These are phyloP conservation scores for Tenthredo notha DNA, from an alignment of 2,888 invertebrate genomes.

Conservation along the genomic window DNA sequence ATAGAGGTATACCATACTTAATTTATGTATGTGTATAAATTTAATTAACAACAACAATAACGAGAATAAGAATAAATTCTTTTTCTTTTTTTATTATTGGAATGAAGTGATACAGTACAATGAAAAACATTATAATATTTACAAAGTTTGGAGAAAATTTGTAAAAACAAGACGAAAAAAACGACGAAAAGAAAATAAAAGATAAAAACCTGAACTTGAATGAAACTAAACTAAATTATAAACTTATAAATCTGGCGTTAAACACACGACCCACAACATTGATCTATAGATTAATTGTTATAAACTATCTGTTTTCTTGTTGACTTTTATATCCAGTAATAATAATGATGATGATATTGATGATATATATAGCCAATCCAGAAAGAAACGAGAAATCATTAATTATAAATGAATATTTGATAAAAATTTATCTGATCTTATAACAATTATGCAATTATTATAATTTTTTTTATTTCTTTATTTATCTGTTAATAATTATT, in stretches of 20 bases:
- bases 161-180: not conserved
- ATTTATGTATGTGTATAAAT: not conserved
- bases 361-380: not conserved
- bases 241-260: not conserved
- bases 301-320: not conserved
- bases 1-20: too few species aligned
- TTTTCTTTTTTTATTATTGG: constrained; percentile 66
- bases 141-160: constrained; percentile 59
- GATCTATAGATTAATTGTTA: not conserved
- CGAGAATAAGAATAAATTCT: constrained; percentile 6
- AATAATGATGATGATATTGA: not conserved
- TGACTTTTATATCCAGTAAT: not conserved
- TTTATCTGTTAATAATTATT: not conserved
- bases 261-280: not conserved
- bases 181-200: not conserved
- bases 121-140: constrained; percentile 64
- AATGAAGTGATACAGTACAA: constrained; percentile 69
- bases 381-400: not conserved
- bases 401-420: not conserved
- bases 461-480: not conserved
- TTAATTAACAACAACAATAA: not conserved
- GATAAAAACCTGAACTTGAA: not conserved
- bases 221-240: not conserved
- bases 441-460: constrained; percentile 11
- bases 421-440: not conserved